phyloP scores from a whole-genome alignment of 2,797 vertebrate species.

The Chloroceryle amazona region DNA sequence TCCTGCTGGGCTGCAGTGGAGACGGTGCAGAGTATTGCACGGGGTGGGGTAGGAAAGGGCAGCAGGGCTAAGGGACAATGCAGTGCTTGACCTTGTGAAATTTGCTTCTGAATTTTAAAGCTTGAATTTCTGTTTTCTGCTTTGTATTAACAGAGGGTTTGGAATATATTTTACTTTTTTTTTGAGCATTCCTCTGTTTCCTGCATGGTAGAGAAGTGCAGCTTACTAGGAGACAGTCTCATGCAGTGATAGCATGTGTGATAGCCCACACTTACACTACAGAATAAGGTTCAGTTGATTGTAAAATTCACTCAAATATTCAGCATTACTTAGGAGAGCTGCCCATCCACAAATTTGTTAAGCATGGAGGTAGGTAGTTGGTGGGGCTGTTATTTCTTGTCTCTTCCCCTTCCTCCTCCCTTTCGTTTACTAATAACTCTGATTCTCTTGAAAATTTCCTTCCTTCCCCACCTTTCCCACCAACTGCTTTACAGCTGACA shows the following conservation, averaged over 20 bases:
- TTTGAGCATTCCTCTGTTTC: not conserved
- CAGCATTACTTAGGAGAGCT: not conserved
- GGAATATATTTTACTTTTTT: not conserved
- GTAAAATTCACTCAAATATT: not conserved
- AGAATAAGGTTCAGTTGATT: not conserved
- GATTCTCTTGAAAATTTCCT: conserved; percentile 30
- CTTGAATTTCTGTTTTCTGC: not conserved
- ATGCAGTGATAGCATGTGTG: not conserved
- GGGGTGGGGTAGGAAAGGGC: not conserved
- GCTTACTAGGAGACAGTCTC: not conserved
- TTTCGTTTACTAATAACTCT: conserved; percentile 14
- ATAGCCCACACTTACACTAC: rapidly evolving
- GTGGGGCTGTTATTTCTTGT: not conserved
- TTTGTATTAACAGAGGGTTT: not conserved
- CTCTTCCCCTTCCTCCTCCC: rapidly evolving
- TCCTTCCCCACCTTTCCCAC: conserved; percentile 28
- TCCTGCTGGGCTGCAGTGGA: not conserved
- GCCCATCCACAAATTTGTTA: not conserved
- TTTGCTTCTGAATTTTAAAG: not conserved
- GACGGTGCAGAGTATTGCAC: not conserved
- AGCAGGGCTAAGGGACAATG: not conserved
- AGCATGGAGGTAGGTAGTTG: rapidly evolving
- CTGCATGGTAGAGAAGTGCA: not conserved
- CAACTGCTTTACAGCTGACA: conserved; percentile 74
- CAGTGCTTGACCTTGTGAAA: not conserved